Conservation (phyloP, 2,797 vertebrate species). For the Gymnothorax javanicus region DNA sequence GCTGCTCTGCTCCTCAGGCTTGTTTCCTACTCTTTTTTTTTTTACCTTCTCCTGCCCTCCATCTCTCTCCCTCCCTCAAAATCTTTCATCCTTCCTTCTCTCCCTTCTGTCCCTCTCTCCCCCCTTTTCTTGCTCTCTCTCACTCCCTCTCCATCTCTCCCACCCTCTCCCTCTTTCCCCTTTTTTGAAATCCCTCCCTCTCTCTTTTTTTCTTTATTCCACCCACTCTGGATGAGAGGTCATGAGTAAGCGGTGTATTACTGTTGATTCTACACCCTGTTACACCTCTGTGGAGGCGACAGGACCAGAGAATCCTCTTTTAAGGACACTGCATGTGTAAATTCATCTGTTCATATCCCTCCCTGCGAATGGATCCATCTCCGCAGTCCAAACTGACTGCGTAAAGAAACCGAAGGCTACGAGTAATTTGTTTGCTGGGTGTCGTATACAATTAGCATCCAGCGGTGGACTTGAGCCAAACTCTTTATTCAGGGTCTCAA, state of each 20-base stretch:
- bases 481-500: not conserved
- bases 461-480: not conserved
- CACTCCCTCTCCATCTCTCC: not conserved
- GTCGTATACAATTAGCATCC: not conserved
- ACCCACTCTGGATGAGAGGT: slow-evolving; percentile 92
- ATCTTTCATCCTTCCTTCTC: not conserved
- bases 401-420: not conserved
- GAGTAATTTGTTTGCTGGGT: not conserved
- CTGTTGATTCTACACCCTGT: slow-evolving; percentile 94
- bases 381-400: not conserved
- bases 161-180: not conserved
- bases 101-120: not conserved
- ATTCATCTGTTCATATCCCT: not conserved
- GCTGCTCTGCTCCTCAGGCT: not conserved
- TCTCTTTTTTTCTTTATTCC: slow-evolving; percentile 74
- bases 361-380: not conserved
- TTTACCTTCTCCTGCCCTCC: not conserved
- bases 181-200: slow-evolving; percentile 21
- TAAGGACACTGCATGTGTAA: not conserved
- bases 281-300: slow-evolving; percentile 77
- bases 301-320: not conserved
- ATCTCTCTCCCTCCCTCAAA: not conserved
- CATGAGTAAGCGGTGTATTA: slow-evolving; percentile 97
- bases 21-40: not conserved
- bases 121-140: slow-evolving; percentile 33